Percentiles rank a stretch among this genome's conserved stretches.
Conservation (phyloP, 2,113 vertebrate species). For the Aleadryas rufinucha region DNA sequence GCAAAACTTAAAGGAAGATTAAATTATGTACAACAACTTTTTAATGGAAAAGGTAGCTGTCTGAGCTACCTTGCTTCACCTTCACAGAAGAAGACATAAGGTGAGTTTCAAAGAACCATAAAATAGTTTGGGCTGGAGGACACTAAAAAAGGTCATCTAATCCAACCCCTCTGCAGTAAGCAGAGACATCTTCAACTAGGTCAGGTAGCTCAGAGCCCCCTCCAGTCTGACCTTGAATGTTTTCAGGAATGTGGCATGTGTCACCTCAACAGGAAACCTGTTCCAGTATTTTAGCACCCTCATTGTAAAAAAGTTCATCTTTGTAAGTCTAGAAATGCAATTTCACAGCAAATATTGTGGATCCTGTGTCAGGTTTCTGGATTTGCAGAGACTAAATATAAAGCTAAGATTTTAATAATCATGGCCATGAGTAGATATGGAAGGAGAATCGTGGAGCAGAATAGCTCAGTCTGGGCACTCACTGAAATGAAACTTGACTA, state of each 20-base stretch:
- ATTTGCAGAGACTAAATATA: neutral
- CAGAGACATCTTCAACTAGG: neutral
- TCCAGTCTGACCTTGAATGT: neutral
- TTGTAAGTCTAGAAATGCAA: neutral
- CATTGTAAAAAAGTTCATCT: neutral
- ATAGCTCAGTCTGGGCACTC: neutral
- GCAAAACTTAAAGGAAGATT: neutral
- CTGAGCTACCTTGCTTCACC: neutral
- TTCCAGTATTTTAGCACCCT: neutral
- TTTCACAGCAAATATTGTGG: neutral
- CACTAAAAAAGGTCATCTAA: neutral
- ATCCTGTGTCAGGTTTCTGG: neutral
- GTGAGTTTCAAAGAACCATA: neutral
- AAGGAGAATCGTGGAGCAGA: accelerated
- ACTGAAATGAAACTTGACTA: neutral
- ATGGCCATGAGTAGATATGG: neutral
- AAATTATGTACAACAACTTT: neutral
- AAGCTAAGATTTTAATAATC: neutral
- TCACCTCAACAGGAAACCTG: neutral
- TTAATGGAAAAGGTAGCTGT: neutral
- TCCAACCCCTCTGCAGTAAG: neutral
- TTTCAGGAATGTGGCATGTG: neutral
- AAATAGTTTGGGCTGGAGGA: neutral
- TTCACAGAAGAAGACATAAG: neutral
- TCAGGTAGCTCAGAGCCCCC: neutral